phyloP scores from a whole-genome alignment of 2,888 invertebrate genomes.

The Argyra leucocephala region DNA sequence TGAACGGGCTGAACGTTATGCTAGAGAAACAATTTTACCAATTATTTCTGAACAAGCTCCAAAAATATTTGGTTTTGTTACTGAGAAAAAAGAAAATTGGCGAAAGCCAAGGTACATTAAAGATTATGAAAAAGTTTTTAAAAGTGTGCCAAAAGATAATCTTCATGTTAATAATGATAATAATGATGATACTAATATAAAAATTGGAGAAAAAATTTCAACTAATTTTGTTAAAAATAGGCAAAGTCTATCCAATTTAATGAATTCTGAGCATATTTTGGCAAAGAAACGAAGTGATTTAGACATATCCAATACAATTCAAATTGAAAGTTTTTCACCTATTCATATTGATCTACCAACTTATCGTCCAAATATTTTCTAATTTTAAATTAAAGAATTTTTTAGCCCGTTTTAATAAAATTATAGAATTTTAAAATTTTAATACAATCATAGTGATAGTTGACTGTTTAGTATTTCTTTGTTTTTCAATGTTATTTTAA shows the following conservation, averaged over 20 bases:
- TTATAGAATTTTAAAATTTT: too few species aligned
- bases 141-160: conserved; percentile 14
- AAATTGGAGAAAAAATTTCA: neutral
- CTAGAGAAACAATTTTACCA: conserved; percentile 65
- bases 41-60: conserved; percentile 72
- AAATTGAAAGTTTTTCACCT: neutral
- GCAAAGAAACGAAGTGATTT: neutral
- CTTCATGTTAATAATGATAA: too few species aligned
- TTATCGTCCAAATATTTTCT: conserved; percentile 42
- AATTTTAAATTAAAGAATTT: too few species aligned
- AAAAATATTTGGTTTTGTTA: conserved; percentile 54
- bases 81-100: conserved; percentile 30
- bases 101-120: conserved; percentile 56
- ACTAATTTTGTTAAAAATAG: neutral
- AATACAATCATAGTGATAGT: too few species aligned
- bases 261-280: neutral
- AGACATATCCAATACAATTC: neutral
- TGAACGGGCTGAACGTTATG: conserved; percentile 72
- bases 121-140: conserved; percentile 41
- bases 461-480: too few species aligned
- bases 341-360: conserved; percentile 49
- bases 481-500: too few species aligned
- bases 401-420: too few species aligned
- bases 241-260: neutral
- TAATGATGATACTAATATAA: conserved; percentile 9